phyloP scores from a whole-genome alignment of 2,888 invertebrate species.

The Buathra laborator region DNA sequence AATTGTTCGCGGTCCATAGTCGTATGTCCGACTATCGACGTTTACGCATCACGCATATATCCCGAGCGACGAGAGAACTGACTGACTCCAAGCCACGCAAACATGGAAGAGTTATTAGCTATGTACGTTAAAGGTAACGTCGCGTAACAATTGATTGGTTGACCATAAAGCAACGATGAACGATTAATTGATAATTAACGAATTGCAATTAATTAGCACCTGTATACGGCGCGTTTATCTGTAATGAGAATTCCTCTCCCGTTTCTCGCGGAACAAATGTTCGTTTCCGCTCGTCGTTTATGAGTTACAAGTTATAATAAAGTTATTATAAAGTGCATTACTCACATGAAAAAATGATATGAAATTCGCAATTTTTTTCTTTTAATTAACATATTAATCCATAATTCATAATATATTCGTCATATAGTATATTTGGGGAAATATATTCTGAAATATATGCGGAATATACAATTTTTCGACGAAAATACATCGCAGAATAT shows the following conservation, averaged over 20 bases:
- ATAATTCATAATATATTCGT: too few relatives aligned
- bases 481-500: too few relatives aligned
- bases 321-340: too few relatives aligned
- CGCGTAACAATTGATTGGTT: constrained; percentile 20
- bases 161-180: background rate
- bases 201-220: background rate
- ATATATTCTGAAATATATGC: too few relatives aligned
- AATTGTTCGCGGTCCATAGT: constrained; percentile 46
- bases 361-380: too few relatives aligned
- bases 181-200: constrained; percentile 20
- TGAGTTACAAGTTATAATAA: too few relatives aligned
- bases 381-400: too few relatives aligned
- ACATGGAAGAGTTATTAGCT: constrained; percentile 22
- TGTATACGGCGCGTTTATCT: background rate
- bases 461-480: too few relatives aligned
- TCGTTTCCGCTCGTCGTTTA: too few relatives aligned
- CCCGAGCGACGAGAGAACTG: constrained; percentile 30
- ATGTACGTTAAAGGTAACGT: background rate
- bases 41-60: constrained; percentile 38
- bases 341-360: too few relatives aligned
- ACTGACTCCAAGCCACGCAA: constrained; percentile 11
- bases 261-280: too few relatives aligned
- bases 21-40: constrained; percentile 46
- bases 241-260: background rate
- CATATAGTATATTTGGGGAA: too few relatives aligned